A percentile compares a stretch with the other conserved stretches of the same genome.
These are phyloP conservation scores for Schizothorax lantsangensis DNA, from an alignment of 2,797 vertebrate genomes.

Conservation along the genomic window DNA sequence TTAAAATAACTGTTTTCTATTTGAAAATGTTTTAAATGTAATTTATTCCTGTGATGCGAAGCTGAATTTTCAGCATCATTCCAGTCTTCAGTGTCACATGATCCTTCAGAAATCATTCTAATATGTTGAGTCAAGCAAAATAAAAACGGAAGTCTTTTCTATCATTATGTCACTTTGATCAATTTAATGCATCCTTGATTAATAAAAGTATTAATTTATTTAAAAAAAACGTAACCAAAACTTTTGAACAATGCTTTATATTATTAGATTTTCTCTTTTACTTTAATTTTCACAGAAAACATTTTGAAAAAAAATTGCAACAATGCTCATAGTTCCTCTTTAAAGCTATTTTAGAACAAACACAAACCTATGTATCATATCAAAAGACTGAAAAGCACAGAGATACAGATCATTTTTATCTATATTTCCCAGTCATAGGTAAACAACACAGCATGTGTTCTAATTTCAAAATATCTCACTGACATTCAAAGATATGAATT, in stretches of 20 bases:
- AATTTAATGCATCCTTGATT: not conserved
- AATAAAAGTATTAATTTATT: not conserved
- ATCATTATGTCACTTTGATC: too few relatives aligned
- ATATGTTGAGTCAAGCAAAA: not conserved
- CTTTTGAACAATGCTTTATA: not conserved
- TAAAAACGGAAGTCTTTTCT: not conserved
- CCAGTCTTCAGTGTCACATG: not conserved
- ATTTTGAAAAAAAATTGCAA: not conserved
- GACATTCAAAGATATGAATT: not conserved
- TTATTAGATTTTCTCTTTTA: not conserved
- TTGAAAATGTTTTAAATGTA: too few relatives aligned
- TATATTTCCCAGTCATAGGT: not conserved
- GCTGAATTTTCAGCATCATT: not conserved
- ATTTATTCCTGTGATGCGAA: not conserved
- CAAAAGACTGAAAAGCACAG: not conserved
- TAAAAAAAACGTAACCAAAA: not conserved
- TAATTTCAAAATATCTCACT: not conserved
- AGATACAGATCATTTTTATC: not conserved
- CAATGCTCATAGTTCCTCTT: not conserved
- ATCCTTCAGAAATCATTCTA: not conserved
- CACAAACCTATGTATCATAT: not conserved
- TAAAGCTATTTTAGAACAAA: not conserved
- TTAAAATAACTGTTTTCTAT: too few relatives aligned
- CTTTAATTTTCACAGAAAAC: not conserved
- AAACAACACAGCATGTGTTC: not conserved